Base-by-base conservation (phyloP, 2,888 invertebrate genomes). In the Hermodice carunculata region DNA sequence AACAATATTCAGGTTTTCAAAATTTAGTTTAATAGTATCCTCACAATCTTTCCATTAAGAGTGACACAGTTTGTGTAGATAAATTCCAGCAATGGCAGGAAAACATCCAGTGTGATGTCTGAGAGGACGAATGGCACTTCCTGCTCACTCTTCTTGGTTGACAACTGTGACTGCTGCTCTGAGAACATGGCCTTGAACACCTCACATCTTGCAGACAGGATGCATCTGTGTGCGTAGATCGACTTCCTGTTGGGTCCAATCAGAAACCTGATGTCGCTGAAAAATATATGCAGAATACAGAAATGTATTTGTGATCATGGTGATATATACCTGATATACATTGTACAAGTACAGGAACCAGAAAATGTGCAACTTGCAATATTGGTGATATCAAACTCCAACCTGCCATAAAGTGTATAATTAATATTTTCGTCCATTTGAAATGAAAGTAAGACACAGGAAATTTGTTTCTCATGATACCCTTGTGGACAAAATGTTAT, bases 111-210 rank as follows among this genome's bases (percentile, higher is more conserved):
- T 24, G 77, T 74, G 70, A 81, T 81, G 56, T 84, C 84, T 24
- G 83, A 77, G 40, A 84, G 65, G 0, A 83, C 81, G 61, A 83
- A 78, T n/a, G 81, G 83, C 11, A 80, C 76, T 31, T 82, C n/a
- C n/a, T n/a, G n/a, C n/a, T n/a, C 79, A 64, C 77, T 76, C 54
- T 81, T 81, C 42, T 67, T 63, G 19, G 69, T 69, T 1, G 69
- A 66, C 37, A 68, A 69, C 61, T 76, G 67, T 6, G 40, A 43
- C 1, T 49, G 46, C 61, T 77, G 78, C 8, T 84, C 82, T 8
- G 76, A 71, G 72, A 84, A 82, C 80, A 83, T 84, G 29, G 83
- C 83, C 48, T 78, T 76, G 71, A 84, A 84, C 8, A 83, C 83
- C 28, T 82, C 80, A 71, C 83, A 84, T 28, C 84, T 67, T 29